These are phyloP conservation scores for Heliconius hewitsoni DNA, from an alignment of 1,140 invertebrate species.

Conservation along the genomic window DNA sequence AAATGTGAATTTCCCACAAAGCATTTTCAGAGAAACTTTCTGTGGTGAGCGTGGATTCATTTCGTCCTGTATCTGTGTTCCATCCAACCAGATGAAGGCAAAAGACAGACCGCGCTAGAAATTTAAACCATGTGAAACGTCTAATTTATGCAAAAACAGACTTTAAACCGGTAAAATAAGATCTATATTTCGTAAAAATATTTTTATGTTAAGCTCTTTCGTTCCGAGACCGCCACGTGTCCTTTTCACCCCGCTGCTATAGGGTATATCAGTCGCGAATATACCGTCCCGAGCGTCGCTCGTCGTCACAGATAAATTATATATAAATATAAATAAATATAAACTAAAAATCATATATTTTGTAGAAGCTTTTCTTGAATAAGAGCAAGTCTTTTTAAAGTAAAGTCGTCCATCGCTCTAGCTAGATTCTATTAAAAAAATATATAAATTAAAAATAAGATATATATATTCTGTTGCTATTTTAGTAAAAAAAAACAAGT, in stretches of 20 bases:
- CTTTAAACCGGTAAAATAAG: slow-evolving; percentile 22
- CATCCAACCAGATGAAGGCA: slow-evolving; percentile 67
- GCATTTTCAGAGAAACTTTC: slow-evolving; percentile 46
- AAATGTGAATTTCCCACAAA: slow-evolving; percentile 28
- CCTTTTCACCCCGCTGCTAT: slow-evolving; percentile 73
- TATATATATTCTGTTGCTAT: background rate
- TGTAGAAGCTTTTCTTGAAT: slow-evolving; percentile 29
- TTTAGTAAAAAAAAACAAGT: slow-evolving; percentile 7
- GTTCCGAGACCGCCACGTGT: slow-evolving; percentile 47
- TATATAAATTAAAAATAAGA: background rate
- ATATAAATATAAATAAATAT: slow-evolving; percentile 42
- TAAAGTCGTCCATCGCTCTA: slow-evolving; percentile 25
- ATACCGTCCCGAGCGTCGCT: slow-evolving; percentile 69
- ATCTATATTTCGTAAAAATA: slow-evolving; percentile 34
- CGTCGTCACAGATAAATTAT: slow-evolving; percentile 48
- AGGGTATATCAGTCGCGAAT: slow-evolving; percentile 70
- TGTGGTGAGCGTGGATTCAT: slow-evolving; percentile 69
- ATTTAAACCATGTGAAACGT: slow-evolving; percentile 65
- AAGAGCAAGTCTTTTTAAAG: slow-evolving; percentile 6
- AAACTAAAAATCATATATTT: slow-evolving; percentile 49
- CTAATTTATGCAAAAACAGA: slow-evolving; percentile 29
- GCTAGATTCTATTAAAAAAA: slow-evolving; percentile 17
- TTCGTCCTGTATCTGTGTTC: slow-evolving; percentile 73
- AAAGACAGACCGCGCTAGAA: slow-evolving; percentile 59
- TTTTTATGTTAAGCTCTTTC: slow-evolving; percentile 43